Evolutionary conservation across 2,888 invertebrate species (phyloP).

Genomic region (Nomada hirtipes): DNA sequence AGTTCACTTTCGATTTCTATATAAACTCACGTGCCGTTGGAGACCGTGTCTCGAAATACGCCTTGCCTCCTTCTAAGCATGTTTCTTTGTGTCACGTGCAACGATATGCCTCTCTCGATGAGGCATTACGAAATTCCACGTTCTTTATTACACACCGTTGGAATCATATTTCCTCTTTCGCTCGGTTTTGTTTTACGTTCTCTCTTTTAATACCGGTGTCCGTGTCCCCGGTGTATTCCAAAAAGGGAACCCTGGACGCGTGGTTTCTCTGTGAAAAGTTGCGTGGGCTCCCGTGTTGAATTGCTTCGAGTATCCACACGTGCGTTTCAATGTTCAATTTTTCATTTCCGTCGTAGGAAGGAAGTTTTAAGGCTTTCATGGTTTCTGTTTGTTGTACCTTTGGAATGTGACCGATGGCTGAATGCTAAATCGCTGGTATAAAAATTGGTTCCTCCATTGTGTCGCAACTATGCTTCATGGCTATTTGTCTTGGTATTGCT

Average conservation of each 20-base stretch:
- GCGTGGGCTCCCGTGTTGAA: conserved; percentile 43
- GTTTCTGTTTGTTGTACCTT: conserved; percentile 1
- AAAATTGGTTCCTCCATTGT: conserved; percentile 8
- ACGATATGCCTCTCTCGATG: conserved; percentile 50
- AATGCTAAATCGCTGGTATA: conserved; percentile 19
- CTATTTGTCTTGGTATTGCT: not conserved
- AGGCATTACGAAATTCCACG: conserved; percentile 62
- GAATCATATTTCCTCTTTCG: conserved; percentile 54
- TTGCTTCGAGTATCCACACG: conserved; percentile 39
- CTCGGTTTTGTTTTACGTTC: conserved; percentile 21
- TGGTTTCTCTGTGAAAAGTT: conserved; percentile 41
- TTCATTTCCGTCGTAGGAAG: conserved; percentile 39
- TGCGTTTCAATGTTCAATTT: conserved; percentile 33
- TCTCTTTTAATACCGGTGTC: conserved; percentile 18
- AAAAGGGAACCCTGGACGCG: conserved; percentile 42
- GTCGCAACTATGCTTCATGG: not conserved
- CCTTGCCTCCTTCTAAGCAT: conserved; percentile 27
- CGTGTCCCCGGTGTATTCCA: conserved; percentile 32
- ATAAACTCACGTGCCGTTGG: conserved; percentile 52
- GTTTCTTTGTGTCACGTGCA: conserved; percentile 50
- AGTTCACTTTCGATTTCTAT: conserved; percentile 81
- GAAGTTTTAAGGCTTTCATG: conserved; percentile 23
- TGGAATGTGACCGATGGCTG: conserved; percentile 33
- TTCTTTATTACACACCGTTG: conserved; percentile 56
- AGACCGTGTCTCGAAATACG: conserved; percentile 13